Evolutionary conservation across 2,888 invertebrate genomes (phyloP), one percentile per base, ranked within the genome.

Genomic region (Lithophane semibrunnea): DNA sequence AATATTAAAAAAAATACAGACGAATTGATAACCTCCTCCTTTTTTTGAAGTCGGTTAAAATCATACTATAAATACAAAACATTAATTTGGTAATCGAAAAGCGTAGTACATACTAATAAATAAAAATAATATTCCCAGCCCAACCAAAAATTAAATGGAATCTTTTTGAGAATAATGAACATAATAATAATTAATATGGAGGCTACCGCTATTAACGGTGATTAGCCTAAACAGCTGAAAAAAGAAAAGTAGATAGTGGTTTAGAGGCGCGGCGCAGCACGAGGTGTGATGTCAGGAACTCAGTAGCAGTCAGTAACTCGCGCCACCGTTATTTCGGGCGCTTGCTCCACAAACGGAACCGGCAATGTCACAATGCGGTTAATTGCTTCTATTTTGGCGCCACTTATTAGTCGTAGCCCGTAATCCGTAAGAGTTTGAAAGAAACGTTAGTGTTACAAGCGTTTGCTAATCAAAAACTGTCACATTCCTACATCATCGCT

Each of bases 291-390:
- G 75, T 58, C 44, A 67, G 16, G 24, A 13, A 16, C 37, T 71
- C 71, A 18, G 67, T 29, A n/a, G 54, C 10, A 16, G 56, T 67
- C 63, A 24, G 60, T 16, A 37, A 65, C 73, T 76, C 61, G 52
- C 74, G 52, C 52, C 67, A 61, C 42, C 58, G 84, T 74, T 88
- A 88, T 88, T 89, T 88, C 49, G 73, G 81, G 79, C 80, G 68
- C 52, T 44, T 80, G 88, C 82, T 88, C 88, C 75, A 86, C 73
- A 70, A 89, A 86, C 88, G 54, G 70, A 72, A 75, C 77, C 79
- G 73, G 85, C 85, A 85, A 88, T 85, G 86, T 89, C 91, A 90
- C 88, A 91, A 90, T 89, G 87, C 89, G 90, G 88, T 89, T 91
- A 91, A 91, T 91, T 89, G 91, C 85, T 88, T 88, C 90, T 89